Evolutionary conservation across 1,140 invertebrate species (phyloP).

Genomic region (Trachymyrmex cornetzi): DNA sequence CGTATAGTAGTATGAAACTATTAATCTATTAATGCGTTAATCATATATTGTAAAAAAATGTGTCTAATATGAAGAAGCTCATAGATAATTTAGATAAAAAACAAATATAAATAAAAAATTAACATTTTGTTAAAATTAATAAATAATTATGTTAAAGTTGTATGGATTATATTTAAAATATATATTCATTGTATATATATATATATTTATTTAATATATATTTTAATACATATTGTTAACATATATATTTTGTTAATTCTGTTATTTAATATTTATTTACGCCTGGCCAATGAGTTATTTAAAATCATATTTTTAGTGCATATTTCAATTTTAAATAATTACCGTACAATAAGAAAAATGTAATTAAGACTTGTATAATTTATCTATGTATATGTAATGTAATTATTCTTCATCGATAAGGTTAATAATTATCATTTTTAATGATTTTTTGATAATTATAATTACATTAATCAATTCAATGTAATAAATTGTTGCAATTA

Average conservation of each 20-base stretch:
- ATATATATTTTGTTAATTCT: neutral
- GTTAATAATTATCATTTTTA: constrained; percentile 1
- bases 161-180: no score
- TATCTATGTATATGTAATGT: neutral
- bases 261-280: neutral
- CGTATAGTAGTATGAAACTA: neutral
- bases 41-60: neutral
- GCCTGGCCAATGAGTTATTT: neutral
- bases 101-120: neutral
- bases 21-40: no score
- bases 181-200: no score
- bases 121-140: neutral
- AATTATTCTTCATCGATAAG: neutral
- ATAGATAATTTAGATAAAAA: neutral
- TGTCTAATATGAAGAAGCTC: neutral
- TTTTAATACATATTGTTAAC: neutral
- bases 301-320: neutral
- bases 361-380: neutral
- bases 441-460: constrained; percentile 4
- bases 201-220: no score
- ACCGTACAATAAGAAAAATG: neutral
- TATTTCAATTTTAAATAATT: neutral
- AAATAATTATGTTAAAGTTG: no score
- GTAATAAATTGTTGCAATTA: neutral
- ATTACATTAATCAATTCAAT: neutral